phyloP scores from a whole-genome alignment of 2,888 invertebrate genomes.

The Drosophila mayaguana region DNA sequence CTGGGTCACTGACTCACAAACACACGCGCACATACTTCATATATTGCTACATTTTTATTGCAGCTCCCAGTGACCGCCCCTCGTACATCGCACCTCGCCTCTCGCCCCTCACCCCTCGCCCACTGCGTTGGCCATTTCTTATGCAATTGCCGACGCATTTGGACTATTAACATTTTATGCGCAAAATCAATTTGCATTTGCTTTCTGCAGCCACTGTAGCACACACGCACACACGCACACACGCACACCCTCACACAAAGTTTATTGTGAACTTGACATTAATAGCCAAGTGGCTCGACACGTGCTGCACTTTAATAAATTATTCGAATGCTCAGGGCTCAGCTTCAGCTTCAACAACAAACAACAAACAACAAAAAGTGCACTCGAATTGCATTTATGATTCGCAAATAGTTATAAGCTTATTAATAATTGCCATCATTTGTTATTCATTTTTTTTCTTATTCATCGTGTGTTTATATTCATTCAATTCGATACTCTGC shows the following conservation, averaged over 20 bases:
- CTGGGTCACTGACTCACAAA: conserved; percentile 73
- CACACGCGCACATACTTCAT: conserved; percentile 9
- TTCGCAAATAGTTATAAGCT: conserved; percentile 33
- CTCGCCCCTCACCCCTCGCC: neutral
- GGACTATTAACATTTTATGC: conserved; percentile 62
- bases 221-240: neutral
- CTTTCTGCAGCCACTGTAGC: conserved; percentile 18
- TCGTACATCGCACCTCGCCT: too few species aligned
- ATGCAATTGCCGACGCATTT: conserved; percentile 58
- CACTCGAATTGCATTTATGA: conserved; percentile 48
- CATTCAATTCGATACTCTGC: neutral
- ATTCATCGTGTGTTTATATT: neutral
- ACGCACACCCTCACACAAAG: neutral
- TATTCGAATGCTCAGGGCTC: conserved; percentile 15
- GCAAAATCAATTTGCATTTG: conserved; percentile 69
- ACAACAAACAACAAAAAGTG: conserved; percentile 12
- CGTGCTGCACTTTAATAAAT: conserved; percentile 62
- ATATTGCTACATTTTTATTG: conserved; percentile 50
- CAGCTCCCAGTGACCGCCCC: conserved; percentile 11
- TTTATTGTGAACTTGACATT: conserved; percentile 68
- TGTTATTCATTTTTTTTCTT: conserved; percentile 3
- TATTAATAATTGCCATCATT: conserved; percentile 25
- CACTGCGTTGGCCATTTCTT: conserved; percentile 24
- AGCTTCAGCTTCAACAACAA: conserved; percentile 1
- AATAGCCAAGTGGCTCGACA: conserved; percentile 64